These are phyloP conservation scores for Cosmia pyralina DNA, from an alignment of 2,888 invertebrate species.

Conservation along the genomic window DNA sequence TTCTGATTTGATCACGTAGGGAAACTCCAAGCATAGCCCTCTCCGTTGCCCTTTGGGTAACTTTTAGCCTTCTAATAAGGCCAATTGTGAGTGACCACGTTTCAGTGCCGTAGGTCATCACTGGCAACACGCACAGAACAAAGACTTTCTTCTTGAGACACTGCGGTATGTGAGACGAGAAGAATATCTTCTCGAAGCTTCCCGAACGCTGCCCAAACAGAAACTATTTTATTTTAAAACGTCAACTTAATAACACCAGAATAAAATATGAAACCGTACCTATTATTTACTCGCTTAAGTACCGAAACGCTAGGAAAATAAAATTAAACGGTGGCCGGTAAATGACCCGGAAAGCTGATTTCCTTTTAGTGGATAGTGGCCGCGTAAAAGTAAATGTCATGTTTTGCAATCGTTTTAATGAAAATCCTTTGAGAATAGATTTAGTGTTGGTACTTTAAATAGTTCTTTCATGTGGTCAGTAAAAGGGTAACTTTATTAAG, in stretches of 20 bases:
- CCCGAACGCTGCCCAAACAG: not conserved
- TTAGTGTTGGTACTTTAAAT: not conserved
- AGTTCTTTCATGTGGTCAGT: not conserved
- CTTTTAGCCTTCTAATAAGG: too few species aligned
- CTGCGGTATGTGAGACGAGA: too few species aligned
- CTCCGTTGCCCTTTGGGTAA: too few species aligned
- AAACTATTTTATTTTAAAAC: not conserved
- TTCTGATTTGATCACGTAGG: too few species aligned
- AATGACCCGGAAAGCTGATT: constrained; percentile 53
- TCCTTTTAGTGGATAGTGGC: constrained; percentile 53
- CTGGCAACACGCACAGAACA: too few species aligned
- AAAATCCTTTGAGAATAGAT: constrained; percentile 32
- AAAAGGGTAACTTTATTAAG: not conserved
- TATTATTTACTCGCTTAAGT: constrained; percentile 49
- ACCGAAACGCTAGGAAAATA: constrained; percentile 58
- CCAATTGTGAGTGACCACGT: too few species aligned
- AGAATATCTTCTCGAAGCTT: not conserved
- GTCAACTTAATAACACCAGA: not conserved
- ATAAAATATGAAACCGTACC: constrained; percentile 48
- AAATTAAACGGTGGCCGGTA: constrained; percentile 46
- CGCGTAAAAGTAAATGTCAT: constrained; percentile 49
- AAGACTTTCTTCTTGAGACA: too few species aligned
- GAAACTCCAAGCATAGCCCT: too few species aligned
- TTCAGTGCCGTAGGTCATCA: too few species aligned
- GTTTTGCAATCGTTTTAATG: constrained; percentile 52